Conservation (phyloP, 2,888 invertebrate species). For the Stenodera caucasica region DNA sequence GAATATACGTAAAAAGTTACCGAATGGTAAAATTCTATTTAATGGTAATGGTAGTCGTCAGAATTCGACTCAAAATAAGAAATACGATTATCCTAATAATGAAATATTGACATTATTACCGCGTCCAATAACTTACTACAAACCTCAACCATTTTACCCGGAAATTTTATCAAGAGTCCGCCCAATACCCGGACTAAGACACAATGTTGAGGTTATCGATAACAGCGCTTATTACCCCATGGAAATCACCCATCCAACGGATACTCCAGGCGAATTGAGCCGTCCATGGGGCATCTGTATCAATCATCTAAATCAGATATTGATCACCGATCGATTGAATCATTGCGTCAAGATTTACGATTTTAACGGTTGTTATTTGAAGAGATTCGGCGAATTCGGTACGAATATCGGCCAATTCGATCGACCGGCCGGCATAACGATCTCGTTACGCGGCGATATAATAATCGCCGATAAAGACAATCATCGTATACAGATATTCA, state of each 20-base stretch:
- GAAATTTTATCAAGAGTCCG: background rate
- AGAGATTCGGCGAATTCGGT: background rate
- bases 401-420: constrained; percentile 75
- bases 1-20: too few species aligned
- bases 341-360: background rate
- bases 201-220: background rate
- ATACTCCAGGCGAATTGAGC: background rate
- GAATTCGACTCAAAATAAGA: too few species aligned
- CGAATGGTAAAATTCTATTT: too few species aligned
- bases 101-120: background rate
- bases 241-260: background rate
- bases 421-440: constrained; percentile 83
- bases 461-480: constrained; percentile 95
- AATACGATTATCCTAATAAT: background rate
- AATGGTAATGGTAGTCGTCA: too few species aligned
- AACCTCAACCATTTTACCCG: background rate
- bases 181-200: background rate
- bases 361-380: background rate
- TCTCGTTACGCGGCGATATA: constrained; percentile 74
- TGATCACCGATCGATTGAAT: background rate
- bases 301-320: background rate
- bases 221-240: background rate
- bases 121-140: background rate
- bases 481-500: constrained; percentile 86
- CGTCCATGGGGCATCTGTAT: background rate